phyloP scores from a whole-genome alignment of 2,113 vertebrate species.

The Arothron firmamentum region DNA sequence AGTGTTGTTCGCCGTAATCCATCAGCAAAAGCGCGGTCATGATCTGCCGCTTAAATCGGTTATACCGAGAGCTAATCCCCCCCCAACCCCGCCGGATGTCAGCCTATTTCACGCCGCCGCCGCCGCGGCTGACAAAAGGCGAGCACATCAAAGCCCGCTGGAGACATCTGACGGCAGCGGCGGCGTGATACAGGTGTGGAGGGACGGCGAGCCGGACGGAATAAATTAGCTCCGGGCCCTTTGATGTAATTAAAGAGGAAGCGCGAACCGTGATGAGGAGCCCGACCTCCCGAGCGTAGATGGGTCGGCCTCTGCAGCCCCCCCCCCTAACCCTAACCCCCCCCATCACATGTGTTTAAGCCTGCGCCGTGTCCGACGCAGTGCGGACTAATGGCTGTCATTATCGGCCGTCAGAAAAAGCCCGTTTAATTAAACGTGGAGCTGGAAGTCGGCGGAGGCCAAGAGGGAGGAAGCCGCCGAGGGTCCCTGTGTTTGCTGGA shows the following conservation, averaged over 20 bases:
- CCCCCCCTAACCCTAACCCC: too few species aligned
- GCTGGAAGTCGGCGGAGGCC: constrained; percentile 32
- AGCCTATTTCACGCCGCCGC: constrained; percentile 18
- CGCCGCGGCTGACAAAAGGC: constrained; percentile 5
- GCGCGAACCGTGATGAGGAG: constrained; percentile 37
- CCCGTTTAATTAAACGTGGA: constrained; percentile 66
- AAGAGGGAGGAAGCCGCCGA: constrained; percentile 21
- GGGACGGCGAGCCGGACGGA: constrained; percentile 15
- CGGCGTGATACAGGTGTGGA: constrained; percentile 25
- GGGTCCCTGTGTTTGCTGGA: constrained; percentile 33
- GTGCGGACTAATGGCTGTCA: constrained; percentile 61
- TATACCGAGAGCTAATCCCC: constrained; percentile 43
- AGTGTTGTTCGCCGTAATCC: constrained; percentile 34
- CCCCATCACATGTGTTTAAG: constrained; percentile 8
- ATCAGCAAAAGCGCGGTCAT: constrained; percentile 33
- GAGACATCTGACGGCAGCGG: constrained; percentile 29
- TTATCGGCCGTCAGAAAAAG: constrained; percentile 63
- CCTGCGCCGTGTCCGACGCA: constrained; percentile 16
- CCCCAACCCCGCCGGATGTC: constrained; percentile 21
- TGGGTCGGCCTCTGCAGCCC: constrained; percentile 8
- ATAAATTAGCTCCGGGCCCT: constrained; percentile 41
- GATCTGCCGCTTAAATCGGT: constrained; percentile 36
- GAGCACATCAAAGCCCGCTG: constrained; percentile 16
- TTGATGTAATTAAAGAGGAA: constrained; percentile 67
- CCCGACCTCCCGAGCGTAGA: constrained; percentile 50